A percentile compares a stretch with the other conserved stretches of the same genome.
phyloP scores from a whole-genome alignment of 1,140 invertebrate genomes.

The Papilio xuthus region DNA sequence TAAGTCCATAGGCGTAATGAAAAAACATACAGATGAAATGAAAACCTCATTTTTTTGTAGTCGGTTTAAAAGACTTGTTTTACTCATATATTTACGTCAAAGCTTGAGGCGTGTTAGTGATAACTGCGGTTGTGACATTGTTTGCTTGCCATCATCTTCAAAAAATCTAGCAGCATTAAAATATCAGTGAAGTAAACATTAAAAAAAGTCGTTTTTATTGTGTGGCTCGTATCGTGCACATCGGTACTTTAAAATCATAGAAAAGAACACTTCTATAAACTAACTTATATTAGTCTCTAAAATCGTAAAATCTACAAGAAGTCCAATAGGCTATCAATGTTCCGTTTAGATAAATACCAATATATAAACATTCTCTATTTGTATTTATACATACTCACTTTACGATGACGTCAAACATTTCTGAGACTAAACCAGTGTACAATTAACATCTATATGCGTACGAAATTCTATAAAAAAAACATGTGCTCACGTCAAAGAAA shows the following conservation, averaged over 20 bases:
- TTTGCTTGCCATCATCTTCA: neutral
- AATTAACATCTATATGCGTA: neutral
- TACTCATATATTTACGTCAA: too few relatives aligned
- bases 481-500: neutral
- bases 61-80: too few relatives aligned
- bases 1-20: too few relatives aligned
- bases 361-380: neutral
- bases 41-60: too few relatives aligned
- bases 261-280: neutral
- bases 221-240: too few relatives aligned
- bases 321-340: slow-evolving; percentile 5
- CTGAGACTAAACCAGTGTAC: neutral
- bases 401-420: slow-evolving; percentile 12
- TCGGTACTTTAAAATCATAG: neutral
- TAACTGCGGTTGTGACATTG: neutral
- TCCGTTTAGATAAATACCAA: slow-evolving; percentile 6
- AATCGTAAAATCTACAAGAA: neutral
- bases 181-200: neutral
- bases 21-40: too few relatives aligned
- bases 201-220: neutral
- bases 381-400: neutral
- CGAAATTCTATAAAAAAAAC: neutral
- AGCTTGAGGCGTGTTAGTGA: neutral
- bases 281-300: neutral
- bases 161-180: neutral